Conservation (phyloP, 2,113 vertebrate genomes). For the Trogon surrucura region DNA sequence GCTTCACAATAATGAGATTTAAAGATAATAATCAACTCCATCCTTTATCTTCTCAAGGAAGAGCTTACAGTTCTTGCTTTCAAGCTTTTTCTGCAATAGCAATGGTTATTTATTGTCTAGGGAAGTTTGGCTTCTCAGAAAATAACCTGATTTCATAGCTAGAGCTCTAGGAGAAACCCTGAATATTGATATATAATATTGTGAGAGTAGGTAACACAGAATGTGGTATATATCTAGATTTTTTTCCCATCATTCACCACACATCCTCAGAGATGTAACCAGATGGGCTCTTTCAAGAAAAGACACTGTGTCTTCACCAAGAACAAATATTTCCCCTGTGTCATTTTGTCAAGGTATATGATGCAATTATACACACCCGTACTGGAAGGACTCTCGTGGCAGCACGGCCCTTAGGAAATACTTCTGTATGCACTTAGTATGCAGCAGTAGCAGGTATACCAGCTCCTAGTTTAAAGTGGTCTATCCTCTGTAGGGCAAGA, state of each 20-base stretch:
- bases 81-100: not conserved
- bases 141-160: not conserved
- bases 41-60: not conserved
- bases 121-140: not conserved
- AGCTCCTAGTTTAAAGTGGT: not conserved
- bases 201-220: not conserved
- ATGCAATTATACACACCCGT: not conserved
- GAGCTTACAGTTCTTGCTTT: not conserved
- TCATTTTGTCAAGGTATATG: not conserved
- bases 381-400: not conserved
- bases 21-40: not conserved
- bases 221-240: not conserved
- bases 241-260: not conserved
- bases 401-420: not conserved
- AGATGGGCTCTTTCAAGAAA: not conserved
- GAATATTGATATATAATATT: not conserved
- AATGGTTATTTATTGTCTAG: not conserved
- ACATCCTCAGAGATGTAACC: not conserved
- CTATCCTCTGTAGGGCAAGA: not conserved
- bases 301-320: not conserved
- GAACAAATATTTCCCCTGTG: not conserved
- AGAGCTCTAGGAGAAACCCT: not conserved
- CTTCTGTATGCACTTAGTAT: not conserved
- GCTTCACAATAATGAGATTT: not conserved
- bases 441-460: not conserved